These are phyloP conservation scores for Cyprinella venusta DNA, from an alignment of 2,797 vertebrate genomes.

Conservation along the genomic window DNA sequence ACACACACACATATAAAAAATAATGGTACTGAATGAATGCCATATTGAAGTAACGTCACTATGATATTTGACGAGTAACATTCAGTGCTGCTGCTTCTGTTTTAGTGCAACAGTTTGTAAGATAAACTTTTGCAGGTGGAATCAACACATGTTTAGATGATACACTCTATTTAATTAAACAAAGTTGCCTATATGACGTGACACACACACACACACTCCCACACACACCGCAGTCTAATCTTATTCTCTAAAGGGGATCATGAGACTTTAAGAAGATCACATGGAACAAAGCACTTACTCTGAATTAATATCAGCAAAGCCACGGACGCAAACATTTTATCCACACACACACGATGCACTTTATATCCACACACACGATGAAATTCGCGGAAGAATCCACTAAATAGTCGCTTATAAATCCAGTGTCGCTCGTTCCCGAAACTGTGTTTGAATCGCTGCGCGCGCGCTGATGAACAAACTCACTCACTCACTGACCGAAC, in stretches of 20 bases:
- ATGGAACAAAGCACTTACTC: constrained; percentile 51
- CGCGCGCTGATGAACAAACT: not conserved
- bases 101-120: not conserved
- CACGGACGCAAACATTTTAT: constrained; percentile 24
- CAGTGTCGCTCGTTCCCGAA: not conserved
- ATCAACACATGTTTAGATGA: not conserved
- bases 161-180: too few relatives aligned
- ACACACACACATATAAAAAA: too few relatives aligned
- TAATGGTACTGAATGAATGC: not conserved
- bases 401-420: not conserved
- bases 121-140: not conserved
- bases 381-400: not conserved
- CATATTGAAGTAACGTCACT: not conserved
- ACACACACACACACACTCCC: not conserved
- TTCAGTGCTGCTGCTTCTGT: not conserved
- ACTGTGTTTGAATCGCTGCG: not conserved
- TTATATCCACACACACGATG: not conserved
- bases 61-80: not conserved
- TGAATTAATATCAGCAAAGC: constrained; percentile 48
- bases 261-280: constrained; percentile 37
- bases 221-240: constrained; percentile 33
- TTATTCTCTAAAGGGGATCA: constrained; percentile 38
- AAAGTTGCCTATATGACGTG: not conserved
- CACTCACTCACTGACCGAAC: not conserved
- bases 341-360: not conserved